Evolutionary conservation across 2,797 vertebrate genomes (phyloP).

Genomic region (Cercopithecus petaurista): DNA sequence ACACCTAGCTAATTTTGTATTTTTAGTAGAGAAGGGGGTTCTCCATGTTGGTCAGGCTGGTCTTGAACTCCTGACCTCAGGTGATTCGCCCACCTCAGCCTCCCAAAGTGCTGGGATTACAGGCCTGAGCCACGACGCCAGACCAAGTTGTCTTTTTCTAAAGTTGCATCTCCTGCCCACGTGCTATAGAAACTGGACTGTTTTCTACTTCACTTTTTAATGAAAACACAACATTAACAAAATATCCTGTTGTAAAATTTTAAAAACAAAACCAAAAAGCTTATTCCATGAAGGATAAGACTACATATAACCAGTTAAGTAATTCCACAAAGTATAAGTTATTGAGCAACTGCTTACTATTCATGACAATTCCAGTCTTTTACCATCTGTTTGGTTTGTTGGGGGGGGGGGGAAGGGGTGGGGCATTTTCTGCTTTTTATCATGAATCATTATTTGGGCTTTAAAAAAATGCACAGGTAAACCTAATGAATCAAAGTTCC

Average conservation of each 20-base stretch:
- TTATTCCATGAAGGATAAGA: background rate
- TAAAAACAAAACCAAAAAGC: background rate
- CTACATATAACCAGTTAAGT: background rate
- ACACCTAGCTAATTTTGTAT: background rate
- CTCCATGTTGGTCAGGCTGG: background rate
- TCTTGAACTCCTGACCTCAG: background rate
- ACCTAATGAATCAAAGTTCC: background rate
- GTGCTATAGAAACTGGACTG: background rate
- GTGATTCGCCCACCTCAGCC: background rate
- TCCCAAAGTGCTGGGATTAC: background rate
- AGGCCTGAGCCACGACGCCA: background rate
- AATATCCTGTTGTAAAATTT: background rate
- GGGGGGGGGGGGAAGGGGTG: background rate
- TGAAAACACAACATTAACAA: slow-evolving; percentile 31
- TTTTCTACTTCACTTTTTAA: background rate
- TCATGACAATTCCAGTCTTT: background rate
- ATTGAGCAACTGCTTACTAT: background rate
- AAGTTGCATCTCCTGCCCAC: no score
- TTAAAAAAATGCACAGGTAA: slow-evolving; percentile 18
- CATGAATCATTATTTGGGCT: slow-evolving; percentile 36
- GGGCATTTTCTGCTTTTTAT: slow-evolving; percentile 11
- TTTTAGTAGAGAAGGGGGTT: background rate
- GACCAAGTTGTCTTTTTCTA: no score
- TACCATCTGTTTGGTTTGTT: background rate
- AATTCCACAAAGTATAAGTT: background rate